Evolutionary conservation across 2,113 vertebrate species (phyloP).

Genomic region (Misgurnus mizolepis): DNA sequence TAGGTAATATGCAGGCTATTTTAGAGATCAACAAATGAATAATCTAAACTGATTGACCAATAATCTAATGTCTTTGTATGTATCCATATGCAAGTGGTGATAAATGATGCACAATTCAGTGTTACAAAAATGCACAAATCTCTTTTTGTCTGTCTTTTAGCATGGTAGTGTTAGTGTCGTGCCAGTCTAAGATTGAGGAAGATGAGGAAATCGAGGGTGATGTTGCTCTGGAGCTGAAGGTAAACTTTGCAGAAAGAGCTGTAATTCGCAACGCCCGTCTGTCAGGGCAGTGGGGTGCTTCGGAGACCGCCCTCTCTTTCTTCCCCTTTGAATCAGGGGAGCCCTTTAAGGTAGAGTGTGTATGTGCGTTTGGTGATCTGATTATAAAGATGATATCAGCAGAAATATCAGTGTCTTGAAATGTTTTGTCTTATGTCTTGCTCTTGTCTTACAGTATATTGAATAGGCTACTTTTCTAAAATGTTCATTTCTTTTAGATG

Average conservation of each 20-base stretch:
- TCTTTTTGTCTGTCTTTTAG: constrained; percentile 63
- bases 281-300: constrained; percentile 82
- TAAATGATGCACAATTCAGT: no score
- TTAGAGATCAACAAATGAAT: no score
- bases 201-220: constrained; percentile 77
- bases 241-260: constrained; percentile 83
- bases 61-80: no score
- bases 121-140: not conserved
- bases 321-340: constrained; percentile 86
- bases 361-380: not conserved
- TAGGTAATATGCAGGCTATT: no score
- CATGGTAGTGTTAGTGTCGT: constrained; percentile 81
- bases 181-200: constrained; percentile 69
- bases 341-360: constrained; percentile 81
- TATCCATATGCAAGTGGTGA: no score
- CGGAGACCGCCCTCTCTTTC: constrained; percentile 83
- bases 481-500: constrained; percentile 73
- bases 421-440: not conserved
- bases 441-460: not conserved
- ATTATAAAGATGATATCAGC: not conserved
- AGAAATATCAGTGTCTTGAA: not conserved
- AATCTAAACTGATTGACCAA: no score
- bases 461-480: not conserved
- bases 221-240: constrained; percentile 80
- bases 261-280: constrained; percentile 81